Evolutionary conservation across 2,113 vertebrate genomes (phyloP).

Genomic region (Rhea pennata): DNA sequence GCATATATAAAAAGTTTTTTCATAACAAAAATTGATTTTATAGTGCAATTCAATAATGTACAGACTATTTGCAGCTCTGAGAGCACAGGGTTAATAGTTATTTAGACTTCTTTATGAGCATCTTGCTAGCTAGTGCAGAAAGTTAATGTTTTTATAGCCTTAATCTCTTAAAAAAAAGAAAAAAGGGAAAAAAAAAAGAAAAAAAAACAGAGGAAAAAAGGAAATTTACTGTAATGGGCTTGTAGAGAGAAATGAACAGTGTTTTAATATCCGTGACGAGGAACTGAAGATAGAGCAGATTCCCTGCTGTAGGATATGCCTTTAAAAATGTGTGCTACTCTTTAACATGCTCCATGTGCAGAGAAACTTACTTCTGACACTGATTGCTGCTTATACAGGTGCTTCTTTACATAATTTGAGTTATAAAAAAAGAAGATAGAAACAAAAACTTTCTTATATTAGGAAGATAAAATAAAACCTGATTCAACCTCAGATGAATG

Average conservation of each 20-base stretch:
- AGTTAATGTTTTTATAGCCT: slow-evolving; percentile 1
- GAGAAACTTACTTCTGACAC: background rate
- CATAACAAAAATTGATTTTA: slow-evolving; percentile 19
- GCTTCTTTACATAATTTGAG: background rate
- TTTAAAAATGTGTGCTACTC: background rate
- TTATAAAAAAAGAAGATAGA: background rate
- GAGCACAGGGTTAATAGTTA: slow-evolving; percentile 19
- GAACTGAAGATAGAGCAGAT: background rate
- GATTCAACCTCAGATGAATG: background rate
- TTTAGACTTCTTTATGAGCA: background rate
- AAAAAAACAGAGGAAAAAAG: background rate
- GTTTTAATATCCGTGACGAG: background rate
- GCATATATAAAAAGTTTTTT: background rate
- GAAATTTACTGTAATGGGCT: background rate
- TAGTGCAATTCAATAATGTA: background rate
- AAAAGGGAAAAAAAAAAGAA: background rate
- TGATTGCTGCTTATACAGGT: background rate
- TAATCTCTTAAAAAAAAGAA: background rate
- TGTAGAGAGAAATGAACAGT: background rate
- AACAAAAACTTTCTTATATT: background rate
- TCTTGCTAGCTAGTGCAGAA: background rate
- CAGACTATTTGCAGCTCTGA: background rate
- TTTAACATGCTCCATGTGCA: background rate
- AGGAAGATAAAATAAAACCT: background rate
- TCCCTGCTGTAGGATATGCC: background rate